A percentile compares a stretch with the other conserved stretches of the same genome.
These are phyloP conservation scores for Platyrinchus mystaceus DNA, from an alignment of 2,797 vertebrate species.

Conservation along the genomic window DNA sequence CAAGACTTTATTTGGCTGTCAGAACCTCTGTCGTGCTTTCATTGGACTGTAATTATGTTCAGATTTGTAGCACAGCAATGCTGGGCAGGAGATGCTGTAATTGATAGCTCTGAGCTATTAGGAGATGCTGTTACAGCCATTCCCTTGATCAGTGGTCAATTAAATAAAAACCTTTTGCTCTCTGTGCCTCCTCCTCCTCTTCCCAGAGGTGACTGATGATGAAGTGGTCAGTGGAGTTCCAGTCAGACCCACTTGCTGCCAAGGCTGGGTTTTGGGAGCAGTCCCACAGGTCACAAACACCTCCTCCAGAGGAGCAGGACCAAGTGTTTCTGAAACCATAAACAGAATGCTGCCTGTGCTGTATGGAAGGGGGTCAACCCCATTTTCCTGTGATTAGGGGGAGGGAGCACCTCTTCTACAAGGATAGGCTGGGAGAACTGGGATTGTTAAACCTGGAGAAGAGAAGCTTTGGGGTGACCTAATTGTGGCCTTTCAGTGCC, in stretches of 20 bases:
- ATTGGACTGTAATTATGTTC: background rate
- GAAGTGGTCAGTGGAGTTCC: background rate
- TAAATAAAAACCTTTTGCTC: background rate
- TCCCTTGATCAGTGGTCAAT: background rate
- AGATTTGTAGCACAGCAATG: background rate
- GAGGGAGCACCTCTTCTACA: background rate
- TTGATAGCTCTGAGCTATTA: background rate
- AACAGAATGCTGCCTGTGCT: background rate
- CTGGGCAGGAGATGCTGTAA: background rate
- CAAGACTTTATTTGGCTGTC: background rate
- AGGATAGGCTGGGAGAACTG: background rate
- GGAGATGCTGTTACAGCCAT: background rate
- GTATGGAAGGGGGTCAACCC: background rate
- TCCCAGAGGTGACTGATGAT: background rate
- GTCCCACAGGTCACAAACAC: background rate
- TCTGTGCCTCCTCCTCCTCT: background rate
- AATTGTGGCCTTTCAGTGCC: rapidly evolving
- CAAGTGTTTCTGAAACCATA: background rate
- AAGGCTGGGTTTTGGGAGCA: background rate
- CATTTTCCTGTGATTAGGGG: background rate
- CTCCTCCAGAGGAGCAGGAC: background rate
- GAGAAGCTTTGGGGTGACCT: background rate
- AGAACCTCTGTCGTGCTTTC: background rate
- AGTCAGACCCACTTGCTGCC: background rate
- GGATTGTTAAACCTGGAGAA: background rate